A percentile compares a stretch with the other conserved stretches of the same genome.
Conservation (phyloP, 2,888 invertebrate genomes). For the Euproctis similis region DNA sequence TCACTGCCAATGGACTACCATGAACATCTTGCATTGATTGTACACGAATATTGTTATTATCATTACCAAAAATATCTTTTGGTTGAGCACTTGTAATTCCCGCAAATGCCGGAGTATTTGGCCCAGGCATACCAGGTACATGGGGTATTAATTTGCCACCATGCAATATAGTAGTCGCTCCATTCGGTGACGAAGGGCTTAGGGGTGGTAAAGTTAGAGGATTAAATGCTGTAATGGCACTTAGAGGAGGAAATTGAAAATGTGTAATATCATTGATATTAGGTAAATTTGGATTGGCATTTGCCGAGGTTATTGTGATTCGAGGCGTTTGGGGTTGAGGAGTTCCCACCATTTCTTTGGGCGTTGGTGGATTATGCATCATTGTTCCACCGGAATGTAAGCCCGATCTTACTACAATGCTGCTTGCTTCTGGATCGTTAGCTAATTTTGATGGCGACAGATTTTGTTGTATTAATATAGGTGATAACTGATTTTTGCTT, state of each 20-base stretch:
- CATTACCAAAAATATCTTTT: constrained; percentile 34
- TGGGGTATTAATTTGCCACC: constrained; percentile 87
- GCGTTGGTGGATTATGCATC: constrained; percentile 76
- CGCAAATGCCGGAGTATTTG: constrained; percentile 75
- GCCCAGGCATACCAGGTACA: constrained; percentile 92
- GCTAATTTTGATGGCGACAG: constrained; percentile 61
- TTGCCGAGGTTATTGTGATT: constrained; percentile 72
- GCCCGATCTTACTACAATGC: constrained; percentile 86
- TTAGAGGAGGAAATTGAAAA: constrained; percentile 81
- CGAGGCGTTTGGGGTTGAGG: constrained; percentile 72
- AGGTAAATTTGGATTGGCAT: constrained; percentile 72
- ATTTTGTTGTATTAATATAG: constrained; percentile 69
- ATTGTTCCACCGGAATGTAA: constrained; percentile 90
- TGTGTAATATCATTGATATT: constrained; percentile 68
- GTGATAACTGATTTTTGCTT: constrained; percentile 74
- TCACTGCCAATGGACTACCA: constrained; percentile 25
- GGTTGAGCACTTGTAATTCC: constrained; percentile 34
- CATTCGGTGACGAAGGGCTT: constrained; percentile 70
- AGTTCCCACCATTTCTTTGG: constrained; percentile 56
- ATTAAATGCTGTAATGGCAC: constrained; percentile 82
- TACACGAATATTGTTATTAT: constrained; percentile 30
- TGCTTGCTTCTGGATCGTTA: constrained; percentile 74
- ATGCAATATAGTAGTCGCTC: constrained; percentile 78
- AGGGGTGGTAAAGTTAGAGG: constrained; percentile 79
- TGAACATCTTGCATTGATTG: constrained; percentile 32